These are phyloP conservation scores for Furnarius figulus DNA, from an alignment of 2,113 vertebrate species.

Conservation along the genomic window DNA sequence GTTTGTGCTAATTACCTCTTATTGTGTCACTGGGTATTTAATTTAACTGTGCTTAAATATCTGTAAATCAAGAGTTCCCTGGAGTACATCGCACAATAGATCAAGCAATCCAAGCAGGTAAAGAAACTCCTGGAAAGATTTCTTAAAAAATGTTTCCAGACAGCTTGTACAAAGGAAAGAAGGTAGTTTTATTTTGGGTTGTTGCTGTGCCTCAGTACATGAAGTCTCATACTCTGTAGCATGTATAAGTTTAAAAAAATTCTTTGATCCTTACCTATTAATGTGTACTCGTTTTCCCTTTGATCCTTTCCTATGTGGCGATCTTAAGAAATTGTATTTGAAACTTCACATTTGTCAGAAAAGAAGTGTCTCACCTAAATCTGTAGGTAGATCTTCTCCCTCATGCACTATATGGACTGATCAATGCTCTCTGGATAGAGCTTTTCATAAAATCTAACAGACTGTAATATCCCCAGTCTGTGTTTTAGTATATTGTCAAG, in stretches of 20 bases:
- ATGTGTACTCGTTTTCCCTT: neutral
- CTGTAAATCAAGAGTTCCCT: neutral
- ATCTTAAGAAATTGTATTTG: neutral
- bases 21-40: neutral
- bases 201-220: neutral
- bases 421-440: neutral
- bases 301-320: neutral
- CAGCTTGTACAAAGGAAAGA: neutral
- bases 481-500: neutral
- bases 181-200: neutral
- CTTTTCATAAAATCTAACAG: neutral
- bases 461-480: neutral
- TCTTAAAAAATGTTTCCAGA: neutral
- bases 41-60: neutral
- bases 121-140: neutral
- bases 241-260: neutral
- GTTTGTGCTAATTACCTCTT: neutral
- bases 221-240: neutral
- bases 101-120: neutral
- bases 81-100: neutral
- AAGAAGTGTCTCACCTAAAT: neutral
- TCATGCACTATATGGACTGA: neutral
- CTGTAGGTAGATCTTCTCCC: neutral
- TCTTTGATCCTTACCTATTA: neutral
- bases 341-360: neutral